Evolutionary conservation across 2,113 vertebrate genomes (phyloP), one percentile per base, ranked within the genome.

Genomic region (Aspiorhynchus laticeps): DNA sequence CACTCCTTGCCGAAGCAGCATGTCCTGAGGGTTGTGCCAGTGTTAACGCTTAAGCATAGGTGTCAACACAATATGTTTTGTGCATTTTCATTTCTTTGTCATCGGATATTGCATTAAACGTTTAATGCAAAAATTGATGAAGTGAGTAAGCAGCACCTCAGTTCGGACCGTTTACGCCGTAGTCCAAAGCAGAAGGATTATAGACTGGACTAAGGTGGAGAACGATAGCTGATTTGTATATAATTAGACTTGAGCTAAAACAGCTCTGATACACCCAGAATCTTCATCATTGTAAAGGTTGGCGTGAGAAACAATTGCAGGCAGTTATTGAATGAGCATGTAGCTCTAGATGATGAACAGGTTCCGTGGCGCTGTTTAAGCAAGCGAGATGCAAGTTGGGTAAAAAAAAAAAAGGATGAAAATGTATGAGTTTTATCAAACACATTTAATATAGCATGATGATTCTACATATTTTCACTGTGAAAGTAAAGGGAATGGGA

Each of bases 1-100:
- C 91, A 89, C 92, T 90, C 74, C 80, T 90, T 69, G 84, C 84
- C 77, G 89, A 88, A 73, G 88, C 85, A 91, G 85, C 67, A 67
- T 85, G 90, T 89, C 81, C 90, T 84, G 76, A 71, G 83, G 87
- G 59, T 90, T 91, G 80, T 36, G 53, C 69, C 87, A 87, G 28
- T 73, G 84, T 78, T 63, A 56, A 31, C 0, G 17, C 31, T 81
- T 56, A 69, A 79, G 77, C 85, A 63, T 74, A 91, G 86, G 85
- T 90, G 86, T 73, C 87, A 86, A 65, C 77, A 33, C 80, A 73
- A 88, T 88, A 71, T 51, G 36, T 79, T 67, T 65, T 2, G 48
- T 15, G 46, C 61, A 21, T 19, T 24, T 67, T 26, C 46, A 46
- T 84, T 85, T 38, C 61, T 69, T 89, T 84, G 61, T 79, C 59